Conservation (phyloP, 2,888 invertebrate species). For the Thecophora atra region DNA sequence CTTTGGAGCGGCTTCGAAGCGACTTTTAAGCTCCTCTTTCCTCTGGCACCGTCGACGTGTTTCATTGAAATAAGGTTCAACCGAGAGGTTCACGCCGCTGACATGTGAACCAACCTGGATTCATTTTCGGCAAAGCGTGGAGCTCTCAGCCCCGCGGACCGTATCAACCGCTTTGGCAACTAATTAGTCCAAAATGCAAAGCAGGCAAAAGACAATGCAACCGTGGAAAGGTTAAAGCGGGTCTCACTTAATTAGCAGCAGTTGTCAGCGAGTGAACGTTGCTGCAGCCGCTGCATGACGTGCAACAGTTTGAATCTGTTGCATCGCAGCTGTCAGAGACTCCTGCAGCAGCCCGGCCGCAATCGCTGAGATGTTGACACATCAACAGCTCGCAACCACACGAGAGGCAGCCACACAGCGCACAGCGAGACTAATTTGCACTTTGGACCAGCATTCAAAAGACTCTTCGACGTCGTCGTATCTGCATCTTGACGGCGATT, state of each 20-base stretch:
- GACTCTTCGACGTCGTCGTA: background rate
- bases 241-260: constrained; percentile 20
- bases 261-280: background rate
- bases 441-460: background rate
- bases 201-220: background rate
- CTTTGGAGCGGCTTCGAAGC: no score
- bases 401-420: constrained; percentile 7
- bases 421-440: constrained; percentile 14
- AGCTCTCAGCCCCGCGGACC: background rate
- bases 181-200: constrained; percentile 21
- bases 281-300: background rate
- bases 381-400: constrained; percentile 20
- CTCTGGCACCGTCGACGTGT: no score
- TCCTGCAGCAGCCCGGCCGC: background rate
- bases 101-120: constrained; percentile 38
- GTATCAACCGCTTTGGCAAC: background rate
- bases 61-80: constrained; percentile 7
- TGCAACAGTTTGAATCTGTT: constrained; percentile 6
- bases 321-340: background rate
- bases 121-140: constrained; percentile 23
- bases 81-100: constrained; percentile 25
- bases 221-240: constrained; percentile 5
- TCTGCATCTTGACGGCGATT: background rate
- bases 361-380: constrained; percentile 10
- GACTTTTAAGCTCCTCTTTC: no score